Base-by-base conservation (phyloP, 2,113 vertebrate genomes). In the Tonatia bakeri region DNA sequence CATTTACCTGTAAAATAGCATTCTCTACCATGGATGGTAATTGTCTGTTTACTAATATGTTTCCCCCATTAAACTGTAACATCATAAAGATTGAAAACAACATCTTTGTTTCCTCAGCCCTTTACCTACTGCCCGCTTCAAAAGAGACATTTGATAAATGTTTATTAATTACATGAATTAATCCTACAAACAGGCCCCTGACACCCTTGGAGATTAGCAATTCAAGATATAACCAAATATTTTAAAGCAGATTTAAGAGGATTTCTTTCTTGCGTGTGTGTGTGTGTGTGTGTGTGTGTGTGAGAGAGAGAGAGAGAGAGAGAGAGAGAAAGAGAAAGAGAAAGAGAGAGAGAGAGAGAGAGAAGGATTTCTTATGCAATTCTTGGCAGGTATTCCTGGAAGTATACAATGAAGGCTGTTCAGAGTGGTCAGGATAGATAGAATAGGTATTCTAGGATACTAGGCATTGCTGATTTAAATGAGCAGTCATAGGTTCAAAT, bases 281-380 rank as follows among this genome's bases (percentile, higher is more conserved):
- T 47, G 12, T 47, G 54, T 20, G 19, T 20, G 54, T 56, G 7
- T 20, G 56, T 24, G 22, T 22, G 22, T 24, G 22, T 59, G 56
- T 24, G 20, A 54, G 52, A 59, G 56, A 13, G 59, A 93, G 20
- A 83, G n/a, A n/a, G n/a, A n/a, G n/a, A n/a, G n/a, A n/a, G n/a
- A n/a, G n/a, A n/a, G n/a, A n/a, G n/a, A n/a, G n/a, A n/a, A n/a
- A n/a, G n/a, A n/a, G n/a, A n/a, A n/a, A n/a, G n/a, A n/a, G n/a
- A n/a, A n/a, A n/a, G n/a, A n/a, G n/a, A n/a, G n/a, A n/a, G n/a
- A n/a, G n/a, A n/a, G n/a, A 61, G 24, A 61, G 59, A 13, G 59
- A 93, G 20, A 83, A 92, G 73, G 26, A 88, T 79, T 96, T 96
- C 82, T 94, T 73, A 69, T 12, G 36, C 17, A 95, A 91, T 88